These are phyloP conservation scores for Eurystomus glaucurus DNA, from an alignment of 2,797 vertebrate species.

Conservation along the genomic window DNA sequence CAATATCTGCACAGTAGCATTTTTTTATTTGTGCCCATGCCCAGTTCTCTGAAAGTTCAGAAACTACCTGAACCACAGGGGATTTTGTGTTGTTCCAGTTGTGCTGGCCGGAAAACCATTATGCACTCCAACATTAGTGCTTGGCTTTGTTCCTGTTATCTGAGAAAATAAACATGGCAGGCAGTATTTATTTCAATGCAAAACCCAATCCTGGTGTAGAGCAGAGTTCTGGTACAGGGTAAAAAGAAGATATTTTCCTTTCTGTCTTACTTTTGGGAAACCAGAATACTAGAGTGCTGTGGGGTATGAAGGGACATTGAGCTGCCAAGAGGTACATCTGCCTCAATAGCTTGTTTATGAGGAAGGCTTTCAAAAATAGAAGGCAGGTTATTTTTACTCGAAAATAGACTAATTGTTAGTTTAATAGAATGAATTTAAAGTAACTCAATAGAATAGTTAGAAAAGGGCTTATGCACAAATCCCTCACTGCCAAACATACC, in stretches of 20 bases:
- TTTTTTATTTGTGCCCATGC: not conserved
- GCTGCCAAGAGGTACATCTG: not conserved
- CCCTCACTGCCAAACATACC: not conserved
- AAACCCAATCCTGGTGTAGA: not conserved
- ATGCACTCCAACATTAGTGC: not conserved
- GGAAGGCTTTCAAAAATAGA: not conserved
- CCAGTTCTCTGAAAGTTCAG: not conserved
- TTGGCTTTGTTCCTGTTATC: not conserved
- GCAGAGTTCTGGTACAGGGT: not conserved
- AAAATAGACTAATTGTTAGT: not conserved
- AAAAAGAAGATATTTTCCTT: not conserved
- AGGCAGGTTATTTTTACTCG: not conserved
- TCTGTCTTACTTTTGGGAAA: not conserved
- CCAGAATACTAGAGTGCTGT: too few species aligned
- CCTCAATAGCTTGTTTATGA: not conserved
- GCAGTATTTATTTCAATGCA: not conserved
- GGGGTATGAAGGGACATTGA: not conserved
- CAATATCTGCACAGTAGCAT: not conserved
- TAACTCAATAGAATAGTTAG: not conserved
- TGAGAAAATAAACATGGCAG: not conserved
- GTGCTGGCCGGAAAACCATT: not conserved
- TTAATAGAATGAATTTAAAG: not conserved
- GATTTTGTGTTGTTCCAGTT: not conserved
- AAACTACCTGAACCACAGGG: not conserved
- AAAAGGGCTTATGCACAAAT: not conserved